A percentile compares a stretch with the other conserved stretches of the same genome.
Evolutionary conservation across 2,113 vertebrate species (phyloP).

Genomic region (Pteronura brasiliensis): DNA sequence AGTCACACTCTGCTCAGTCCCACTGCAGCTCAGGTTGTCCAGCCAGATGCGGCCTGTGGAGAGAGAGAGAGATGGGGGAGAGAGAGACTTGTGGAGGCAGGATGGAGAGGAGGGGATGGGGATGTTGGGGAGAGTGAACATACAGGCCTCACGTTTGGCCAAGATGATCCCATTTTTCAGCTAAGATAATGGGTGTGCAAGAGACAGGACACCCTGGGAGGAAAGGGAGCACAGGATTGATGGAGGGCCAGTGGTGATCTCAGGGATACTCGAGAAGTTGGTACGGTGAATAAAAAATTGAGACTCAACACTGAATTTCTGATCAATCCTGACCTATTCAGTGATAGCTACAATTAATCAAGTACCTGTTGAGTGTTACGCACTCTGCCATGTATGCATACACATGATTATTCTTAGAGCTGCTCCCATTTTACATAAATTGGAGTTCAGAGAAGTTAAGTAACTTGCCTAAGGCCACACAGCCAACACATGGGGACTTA

Average conservation of each 20-base stretch:
- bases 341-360: background rate
- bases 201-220: background rate
- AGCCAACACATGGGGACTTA: background rate
- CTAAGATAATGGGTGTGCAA: background rate
- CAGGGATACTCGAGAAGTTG: background rate
- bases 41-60: constrained; percentile 95
- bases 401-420: background rate
- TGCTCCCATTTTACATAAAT: background rate
- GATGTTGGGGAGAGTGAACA: background rate
- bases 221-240: background rate
- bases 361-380: background rate
- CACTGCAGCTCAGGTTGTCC: constrained; percentile 93
- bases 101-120: background rate
- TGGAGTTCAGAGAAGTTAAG: background rate
- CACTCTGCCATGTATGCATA: background rate
- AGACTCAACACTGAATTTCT: background rate
- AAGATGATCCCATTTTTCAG: background rate
- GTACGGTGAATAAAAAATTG: background rate
- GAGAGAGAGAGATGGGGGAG: background rate
- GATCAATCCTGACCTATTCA: background rate
- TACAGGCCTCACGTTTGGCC: background rate
- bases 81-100: background rate
- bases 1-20: constrained; percentile 88
- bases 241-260: background rate
- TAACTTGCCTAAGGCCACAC: background rate